Percentiles rank a stretch among this genome's conserved stretches.
These are phyloP conservation scores for Tapirus indicus DNA, from an alignment of 2,797 vertebrate species.

Conservation along the genomic window DNA sequence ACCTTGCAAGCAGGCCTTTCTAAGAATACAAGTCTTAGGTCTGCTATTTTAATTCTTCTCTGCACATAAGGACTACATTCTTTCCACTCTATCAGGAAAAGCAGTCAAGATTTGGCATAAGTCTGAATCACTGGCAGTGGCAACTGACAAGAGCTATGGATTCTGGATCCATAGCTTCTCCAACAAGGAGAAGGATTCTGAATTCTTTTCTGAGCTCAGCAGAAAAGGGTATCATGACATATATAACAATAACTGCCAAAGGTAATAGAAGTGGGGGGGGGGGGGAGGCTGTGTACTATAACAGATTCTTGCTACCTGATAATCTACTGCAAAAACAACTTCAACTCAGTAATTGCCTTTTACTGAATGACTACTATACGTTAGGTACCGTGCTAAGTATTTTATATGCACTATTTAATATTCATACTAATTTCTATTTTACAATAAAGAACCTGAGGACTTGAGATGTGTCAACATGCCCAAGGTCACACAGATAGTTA, in stretches of 20 bases:
- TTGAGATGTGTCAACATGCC: background rate
- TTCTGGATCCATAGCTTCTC: too few relatives aligned
- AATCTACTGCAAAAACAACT: background rate
- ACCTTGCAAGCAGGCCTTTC: too few relatives aligned
- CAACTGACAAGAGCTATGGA: background rate
- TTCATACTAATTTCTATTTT: background rate
- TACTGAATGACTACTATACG: background rate
- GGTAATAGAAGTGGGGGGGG: background rate
- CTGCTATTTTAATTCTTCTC: too few relatives aligned
- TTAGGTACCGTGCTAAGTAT: background rate
- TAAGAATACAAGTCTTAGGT: too few relatives aligned
- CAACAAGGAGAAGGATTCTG: background rate
- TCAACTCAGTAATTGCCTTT: background rate
- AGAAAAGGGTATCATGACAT: background rate
- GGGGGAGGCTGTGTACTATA: background rate
- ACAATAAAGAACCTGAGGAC: background rate
- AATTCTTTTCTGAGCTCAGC: background rate
- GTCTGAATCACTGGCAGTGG: background rate
- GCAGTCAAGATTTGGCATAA: background rate
- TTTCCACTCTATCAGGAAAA: background rate
- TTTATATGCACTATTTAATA: background rate
- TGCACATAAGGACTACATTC: background rate
- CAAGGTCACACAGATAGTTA: background rate
- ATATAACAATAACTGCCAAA: background rate
- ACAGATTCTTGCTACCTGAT: background rate